Percentiles rank a stretch among this genome's conserved stretches.
Conservation (phyloP, 2,888 invertebrate genomes). For the Pristionchus mayeri region DNA sequence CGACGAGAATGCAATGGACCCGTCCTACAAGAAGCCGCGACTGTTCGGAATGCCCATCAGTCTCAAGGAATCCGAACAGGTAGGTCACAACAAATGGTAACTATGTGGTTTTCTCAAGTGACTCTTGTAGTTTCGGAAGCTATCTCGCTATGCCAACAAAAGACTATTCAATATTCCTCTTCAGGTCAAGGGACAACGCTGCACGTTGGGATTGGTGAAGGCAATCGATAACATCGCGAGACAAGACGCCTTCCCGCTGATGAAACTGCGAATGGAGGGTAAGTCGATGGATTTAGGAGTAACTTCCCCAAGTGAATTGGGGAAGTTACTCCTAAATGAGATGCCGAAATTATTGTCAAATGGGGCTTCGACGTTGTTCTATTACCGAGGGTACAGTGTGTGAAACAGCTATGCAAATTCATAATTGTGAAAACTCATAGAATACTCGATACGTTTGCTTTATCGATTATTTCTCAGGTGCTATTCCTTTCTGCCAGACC, state of each 20-base stretch:
- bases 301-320: too few relatives aligned
- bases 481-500: conserved; percentile 78
- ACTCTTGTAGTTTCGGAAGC: not conserved
- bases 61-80: conserved; percentile 54
- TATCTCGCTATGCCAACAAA: too few relatives aligned
- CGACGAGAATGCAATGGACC: conserved; percentile 48
- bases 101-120: too few relatives aligned
- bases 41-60: conserved; percentile 63
- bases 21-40: conserved; percentile 51
- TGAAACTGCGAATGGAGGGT: conserved; percentile 49
- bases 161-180: too few relatives aligned
- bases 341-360: too few relatives aligned
- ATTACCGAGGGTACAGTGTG: too few relatives aligned
- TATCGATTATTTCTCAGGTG: conserved; percentile 71
- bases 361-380: too few relatives aligned
- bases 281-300: too few relatives aligned
- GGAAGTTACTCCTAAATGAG: too few relatives aligned
- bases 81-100: not conserved
- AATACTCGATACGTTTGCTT: too few relatives aligned
- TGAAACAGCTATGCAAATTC: too few relatives aligned
- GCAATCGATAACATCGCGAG: not conserved
- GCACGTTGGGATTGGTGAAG: not conserved
- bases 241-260: conserved; percentile 37
- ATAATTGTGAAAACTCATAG: too few relatives aligned
- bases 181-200: not conserved